Conservation (phyloP, 2,113 vertebrate species). For the Todiramphus saurophagus region DNA sequence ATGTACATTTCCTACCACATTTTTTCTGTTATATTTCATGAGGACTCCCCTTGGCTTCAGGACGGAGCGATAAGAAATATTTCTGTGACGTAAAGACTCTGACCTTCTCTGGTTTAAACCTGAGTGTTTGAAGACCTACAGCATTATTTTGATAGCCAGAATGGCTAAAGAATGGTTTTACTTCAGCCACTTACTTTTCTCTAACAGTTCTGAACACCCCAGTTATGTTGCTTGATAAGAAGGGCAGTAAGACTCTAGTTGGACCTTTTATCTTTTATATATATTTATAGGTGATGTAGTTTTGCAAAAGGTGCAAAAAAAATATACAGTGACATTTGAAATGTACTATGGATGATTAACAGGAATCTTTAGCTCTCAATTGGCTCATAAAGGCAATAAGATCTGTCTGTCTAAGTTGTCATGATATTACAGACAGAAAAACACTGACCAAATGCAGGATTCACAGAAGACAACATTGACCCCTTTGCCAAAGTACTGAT, state of each 20-base stretch:
- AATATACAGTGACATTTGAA: not conserved
- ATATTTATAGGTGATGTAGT: not conserved
- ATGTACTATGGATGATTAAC: not conserved
- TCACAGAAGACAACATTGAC: not conserved
- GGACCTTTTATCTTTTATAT: not conserved
- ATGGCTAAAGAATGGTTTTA: too few species aligned
- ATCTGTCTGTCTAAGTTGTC: not conserved
- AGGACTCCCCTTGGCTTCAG: not conserved
- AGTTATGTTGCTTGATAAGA: not conserved
- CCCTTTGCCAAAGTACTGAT: constrained; percentile 20
- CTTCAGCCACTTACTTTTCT: not conserved
- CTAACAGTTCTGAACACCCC: not conserved
- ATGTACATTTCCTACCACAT: not conserved
- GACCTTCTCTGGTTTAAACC: not conserved
- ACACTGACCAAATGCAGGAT: not conserved
- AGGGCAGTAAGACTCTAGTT: not conserved
- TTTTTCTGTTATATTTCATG: not conserved
- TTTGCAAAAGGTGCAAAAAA: not conserved
- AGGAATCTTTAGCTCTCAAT: not conserved
- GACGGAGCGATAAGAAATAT: not conserved
- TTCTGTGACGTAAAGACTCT: not conserved
- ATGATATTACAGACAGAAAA: not conserved
- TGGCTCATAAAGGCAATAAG: not conserved
- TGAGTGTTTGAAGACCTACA: not conserved
- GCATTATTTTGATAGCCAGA: not conserved